Base-by-base conservation (phyloP, 1,140 invertebrate genomes). In the Pogonomyrmex barbatus region DNA sequence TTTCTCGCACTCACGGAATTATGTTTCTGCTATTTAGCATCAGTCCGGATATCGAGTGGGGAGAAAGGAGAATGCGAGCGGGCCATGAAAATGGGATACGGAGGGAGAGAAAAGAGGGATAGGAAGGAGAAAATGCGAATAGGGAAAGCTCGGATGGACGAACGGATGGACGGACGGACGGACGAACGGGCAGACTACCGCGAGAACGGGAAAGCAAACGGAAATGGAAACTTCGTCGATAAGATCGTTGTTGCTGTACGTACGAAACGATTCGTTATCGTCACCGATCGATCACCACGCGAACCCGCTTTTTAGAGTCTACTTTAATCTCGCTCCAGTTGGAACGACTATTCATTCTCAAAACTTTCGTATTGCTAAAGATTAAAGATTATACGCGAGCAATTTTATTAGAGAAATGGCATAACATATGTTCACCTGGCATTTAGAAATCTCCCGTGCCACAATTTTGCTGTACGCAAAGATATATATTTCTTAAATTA, bases 1-100 rank as follows among this genome's bases (percentile, higher is more conserved):
- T 93, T 65, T 85, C 45, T 87, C 86, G 92, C 90, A 92, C 93
- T 93, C 91, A 91, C 88, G 89, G 84, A 93, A 93, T 93, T 93
- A 94, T 93, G 91, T 93, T 92, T 89, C 88, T 90, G 76, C 92
- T 94, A 93, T 93, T 94, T 94, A 94, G 93, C 93, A 94, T 94
- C 87, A 77, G 81, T 14, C 77, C 65, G 68, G 82, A 83, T 87
- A 82, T 82, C 70, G 86, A 71, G 33, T 70, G 56, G 63, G 62
- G 24, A 65, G 70, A 36, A 36, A 24, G 54, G 58, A 62, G 30
- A 91, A 88, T 87, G 75, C 76, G 24, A 56, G 47, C 10, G 63
- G 10, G n/a, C 24, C 47, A 14, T 5, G 82, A 54, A 60, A 56
- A 52, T 58, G 4, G 42, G 36, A 33, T 30, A 14, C 33, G 24